Conservation (phyloP, 1,140 invertebrate species). For the Acromyrmex heyeri region DNA sequence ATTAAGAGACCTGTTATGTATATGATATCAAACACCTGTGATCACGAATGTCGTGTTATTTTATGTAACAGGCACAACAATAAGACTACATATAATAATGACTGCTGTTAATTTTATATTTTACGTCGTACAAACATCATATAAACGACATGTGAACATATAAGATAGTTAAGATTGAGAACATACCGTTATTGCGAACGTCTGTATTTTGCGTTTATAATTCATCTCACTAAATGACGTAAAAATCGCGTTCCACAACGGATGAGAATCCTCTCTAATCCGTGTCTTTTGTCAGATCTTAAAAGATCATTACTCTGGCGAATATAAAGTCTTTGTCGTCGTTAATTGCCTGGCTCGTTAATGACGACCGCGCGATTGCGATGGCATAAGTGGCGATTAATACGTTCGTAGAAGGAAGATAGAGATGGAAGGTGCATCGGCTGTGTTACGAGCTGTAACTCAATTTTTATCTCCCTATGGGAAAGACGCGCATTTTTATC, state of each 20-base stretch:
- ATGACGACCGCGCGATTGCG: constrained; percentile 40
- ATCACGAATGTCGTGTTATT: constrained; percentile 11
- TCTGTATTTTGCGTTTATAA: constrained; percentile 30
- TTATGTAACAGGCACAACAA: background rate
- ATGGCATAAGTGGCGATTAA: constrained; percentile 45
- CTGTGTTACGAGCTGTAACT: constrained; percentile 37
- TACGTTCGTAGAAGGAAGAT: background rate
- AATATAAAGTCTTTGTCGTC: constrained; percentile 37
- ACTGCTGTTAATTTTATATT: constrained; percentile 9
- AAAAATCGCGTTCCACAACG: background rate
- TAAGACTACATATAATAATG: background rate
- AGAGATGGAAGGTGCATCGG: background rate
- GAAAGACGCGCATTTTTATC: constrained; percentile 35
- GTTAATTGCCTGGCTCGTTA: constrained; percentile 58
- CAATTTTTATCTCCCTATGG: constrained; percentile 38
- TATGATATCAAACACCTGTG: background rate
- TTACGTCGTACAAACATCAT: background rate
- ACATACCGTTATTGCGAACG: background rate
- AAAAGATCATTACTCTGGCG: constrained; percentile 23
- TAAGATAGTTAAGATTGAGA: constrained; percentile 16
- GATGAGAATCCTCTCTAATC: constrained; percentile 51
- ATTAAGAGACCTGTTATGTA: background rate
- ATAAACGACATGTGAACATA: background rate
- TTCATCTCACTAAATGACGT: constrained; percentile 34
- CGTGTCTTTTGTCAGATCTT: constrained; percentile 41